Base-by-base conservation (phyloP, 2,797 vertebrate species). In the Falco columbarius region DNA sequence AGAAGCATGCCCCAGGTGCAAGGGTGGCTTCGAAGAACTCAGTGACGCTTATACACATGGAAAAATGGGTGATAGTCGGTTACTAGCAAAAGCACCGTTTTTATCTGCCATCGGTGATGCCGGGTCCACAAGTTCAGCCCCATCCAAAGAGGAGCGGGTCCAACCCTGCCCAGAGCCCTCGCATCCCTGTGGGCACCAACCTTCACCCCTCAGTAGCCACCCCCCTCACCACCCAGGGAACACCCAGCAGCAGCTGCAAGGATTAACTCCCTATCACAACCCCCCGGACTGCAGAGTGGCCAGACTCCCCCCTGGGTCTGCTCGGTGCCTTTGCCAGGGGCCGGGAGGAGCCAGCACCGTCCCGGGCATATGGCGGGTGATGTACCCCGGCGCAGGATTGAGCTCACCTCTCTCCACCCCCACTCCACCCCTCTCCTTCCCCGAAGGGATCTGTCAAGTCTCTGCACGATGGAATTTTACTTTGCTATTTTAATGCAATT, bases 401-500 rank as follows among this genome's bases (percentile, higher is more conserved):
- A 93, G 89, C 96, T 95, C 96, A 96, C 93, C 96, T 93, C 80
- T 79, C 95, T 96, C 96, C 97, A 96, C 97, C 95, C 90, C 92
- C 81, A 95, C 96, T 84, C 94, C 97, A 94, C 95, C 89, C 90
- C 94, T 93, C 97, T 83, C 96, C 91, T 98, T 97, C 98, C 98
- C 98, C 73, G 95, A 94, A 98, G 97, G 97, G 97, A 98, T 98
- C 98, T 95, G 96, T 98, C 98, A 98, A 97, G 97, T 97, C 95
- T 98, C 97, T 97, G 92, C 93, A 95, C 77, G 95, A 97, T 98
- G 98, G 98, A 98, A 98, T 98, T 98, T 98, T 97, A 98, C 98
- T 98, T 98, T 98, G 98, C 98, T 98, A 97, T 98, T 98, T 98
- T 98, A 98, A 98, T 98, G 98, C 96, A 98, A 97, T 98, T 98